These are phyloP conservation scores for Budorcas taxicolor DNA, from an alignment of 2,113 vertebrate genomes.

Conservation along the genomic window DNA sequence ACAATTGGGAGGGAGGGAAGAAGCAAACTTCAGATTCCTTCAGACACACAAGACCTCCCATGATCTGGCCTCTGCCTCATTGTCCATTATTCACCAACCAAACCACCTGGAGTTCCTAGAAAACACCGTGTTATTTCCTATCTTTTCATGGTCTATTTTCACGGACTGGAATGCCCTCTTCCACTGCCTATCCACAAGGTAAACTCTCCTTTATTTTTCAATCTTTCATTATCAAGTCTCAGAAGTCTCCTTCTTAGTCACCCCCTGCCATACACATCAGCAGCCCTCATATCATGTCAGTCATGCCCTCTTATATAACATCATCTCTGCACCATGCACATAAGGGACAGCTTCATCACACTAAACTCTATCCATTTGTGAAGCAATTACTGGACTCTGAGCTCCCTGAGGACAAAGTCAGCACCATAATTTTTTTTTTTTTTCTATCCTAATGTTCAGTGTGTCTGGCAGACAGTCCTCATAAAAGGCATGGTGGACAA, in stretches of 20 bases:
- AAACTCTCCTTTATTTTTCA: not conserved
- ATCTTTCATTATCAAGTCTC: not conserved
- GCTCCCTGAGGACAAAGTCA: not conserved
- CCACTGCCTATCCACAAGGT: not conserved
- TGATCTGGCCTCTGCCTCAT: not conserved
- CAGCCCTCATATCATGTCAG: not conserved
- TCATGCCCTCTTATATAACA: not conserved
- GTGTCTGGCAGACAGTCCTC: not conserved
- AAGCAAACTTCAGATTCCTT: not conserved
- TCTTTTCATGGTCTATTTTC: not conserved
- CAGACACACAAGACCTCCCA: not conserved
- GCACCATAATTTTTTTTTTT: not conserved
- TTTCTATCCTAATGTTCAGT: not conserved
- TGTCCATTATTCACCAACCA: not conserved
- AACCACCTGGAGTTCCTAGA: not conserved
- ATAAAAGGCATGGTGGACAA: not conserved
- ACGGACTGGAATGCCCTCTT: not conserved
- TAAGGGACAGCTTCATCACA: not conserved
- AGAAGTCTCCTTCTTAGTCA: not conserved
- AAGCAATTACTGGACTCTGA: conserved; percentile 20
- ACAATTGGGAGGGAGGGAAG: not conserved
- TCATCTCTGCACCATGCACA: not conserved
- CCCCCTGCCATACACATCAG: not conserved
- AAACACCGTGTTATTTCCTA: not conserved
- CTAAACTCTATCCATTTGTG: not conserved